phyloP scores from a whole-genome alignment of 2,797 vertebrate species.

The Typhlichthys subterraneus region DNA sequence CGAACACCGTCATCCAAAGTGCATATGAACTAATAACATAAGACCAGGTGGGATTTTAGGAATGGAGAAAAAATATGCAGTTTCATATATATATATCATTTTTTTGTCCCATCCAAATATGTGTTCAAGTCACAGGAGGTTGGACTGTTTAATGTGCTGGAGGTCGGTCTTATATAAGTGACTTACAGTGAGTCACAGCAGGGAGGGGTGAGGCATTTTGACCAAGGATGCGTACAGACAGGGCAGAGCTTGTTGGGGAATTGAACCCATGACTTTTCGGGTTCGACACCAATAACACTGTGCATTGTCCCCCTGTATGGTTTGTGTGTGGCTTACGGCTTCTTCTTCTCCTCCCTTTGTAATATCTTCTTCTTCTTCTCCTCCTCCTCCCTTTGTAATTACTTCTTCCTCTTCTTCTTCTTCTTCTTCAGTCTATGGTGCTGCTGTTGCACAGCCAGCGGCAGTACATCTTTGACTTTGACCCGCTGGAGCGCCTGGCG shows the following conservation, averaged over 20 bases:
- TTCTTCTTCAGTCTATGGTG: slow-evolving; percentile 89
- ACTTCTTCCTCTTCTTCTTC: slow-evolving; percentile 26
- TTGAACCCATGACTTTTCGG: too few relatives aligned
- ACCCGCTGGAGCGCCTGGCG: slow-evolving; percentile 90
- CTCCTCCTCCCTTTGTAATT: not conserved
- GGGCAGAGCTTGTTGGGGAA: too few relatives aligned
- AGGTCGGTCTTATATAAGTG: too few relatives aligned
- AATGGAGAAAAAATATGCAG: slow-evolving; percentile 13
- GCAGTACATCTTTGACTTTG: slow-evolving; percentile 98
- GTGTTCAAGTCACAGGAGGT: too few relatives aligned
- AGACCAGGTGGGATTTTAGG: slow-evolving; percentile 29
- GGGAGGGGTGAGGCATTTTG: too few relatives aligned
- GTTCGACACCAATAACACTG: not conserved
- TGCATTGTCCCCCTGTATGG: not conserved
- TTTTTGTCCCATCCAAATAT: too few relatives aligned
- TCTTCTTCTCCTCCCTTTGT: not conserved
- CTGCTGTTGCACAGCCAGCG: slow-evolving; percentile 97
- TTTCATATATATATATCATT: too few relatives aligned
- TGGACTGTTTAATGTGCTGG: too few relatives aligned
- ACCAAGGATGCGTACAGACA: too few relatives aligned
- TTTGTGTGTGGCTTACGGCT: not conserved
- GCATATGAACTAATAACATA: slow-evolving; percentile 61
- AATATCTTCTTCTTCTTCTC: slow-evolving; percentile 19
- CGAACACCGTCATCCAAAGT: slow-evolving; percentile 39
- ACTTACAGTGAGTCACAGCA: too few relatives aligned